Conservation (phyloP, 2,113 vertebrate species). For the Dolichotis patagonum region DNA sequence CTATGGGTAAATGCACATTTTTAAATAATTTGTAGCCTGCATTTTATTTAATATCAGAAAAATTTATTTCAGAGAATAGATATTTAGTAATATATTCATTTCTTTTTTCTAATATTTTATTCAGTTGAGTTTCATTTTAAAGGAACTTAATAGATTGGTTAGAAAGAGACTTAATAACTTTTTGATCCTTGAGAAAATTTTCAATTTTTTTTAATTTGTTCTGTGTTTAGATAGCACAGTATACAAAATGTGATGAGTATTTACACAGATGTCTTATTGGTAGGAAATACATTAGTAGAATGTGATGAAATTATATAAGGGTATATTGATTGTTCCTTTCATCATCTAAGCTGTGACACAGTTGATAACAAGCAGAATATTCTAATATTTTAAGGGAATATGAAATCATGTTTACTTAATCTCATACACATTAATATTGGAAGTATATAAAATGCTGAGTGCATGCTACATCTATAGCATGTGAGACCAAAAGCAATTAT, state of each 20-base stretch:
- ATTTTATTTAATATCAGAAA: constrained; percentile 33
- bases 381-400: not conserved
- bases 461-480: not conserved
- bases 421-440: not conserved
- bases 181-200: constrained; percentile 22
- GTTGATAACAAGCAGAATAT: not conserved
- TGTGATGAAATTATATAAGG: not conserved
- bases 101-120: not conserved
- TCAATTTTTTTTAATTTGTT: not conserved
- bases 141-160: not conserved
- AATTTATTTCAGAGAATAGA: constrained; percentile 13
- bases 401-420: not conserved
- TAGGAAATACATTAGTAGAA: not conserved
- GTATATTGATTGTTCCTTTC: not conserved
- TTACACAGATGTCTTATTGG: not conserved
- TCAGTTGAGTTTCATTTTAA: not conserved
- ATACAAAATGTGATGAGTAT: not conserved
- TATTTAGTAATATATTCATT: not conserved
- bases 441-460: not conserved
- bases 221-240: not conserved
- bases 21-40: not conserved
- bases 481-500: not conserved
- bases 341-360: not conserved
- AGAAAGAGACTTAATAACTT: not conserved
- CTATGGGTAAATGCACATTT: not conserved